Evolutionary conservation across 23 tunicate genomes (phyloP).

Genomic region (Ascidia mentula): DNA sequence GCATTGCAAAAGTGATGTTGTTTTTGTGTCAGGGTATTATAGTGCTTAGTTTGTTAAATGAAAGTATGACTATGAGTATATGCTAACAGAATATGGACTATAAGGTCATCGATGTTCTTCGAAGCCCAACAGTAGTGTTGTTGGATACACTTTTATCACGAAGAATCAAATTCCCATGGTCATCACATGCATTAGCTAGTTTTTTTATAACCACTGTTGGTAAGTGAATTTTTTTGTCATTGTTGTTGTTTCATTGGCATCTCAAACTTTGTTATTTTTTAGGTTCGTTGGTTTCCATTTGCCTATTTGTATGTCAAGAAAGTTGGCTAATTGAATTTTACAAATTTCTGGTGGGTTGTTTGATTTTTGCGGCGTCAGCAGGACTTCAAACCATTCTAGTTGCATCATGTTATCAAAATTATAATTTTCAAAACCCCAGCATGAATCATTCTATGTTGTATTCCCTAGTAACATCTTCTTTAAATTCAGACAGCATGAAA

Average conservation of each 20-base stretch:
- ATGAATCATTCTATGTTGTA: slow-evolving; percentile 13
- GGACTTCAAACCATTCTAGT: slow-evolving; percentile 8
- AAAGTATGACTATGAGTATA: background rate
- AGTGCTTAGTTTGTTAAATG: no score
- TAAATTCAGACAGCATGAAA: background rate
- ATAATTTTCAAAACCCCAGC: background rate
- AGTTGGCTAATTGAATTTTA: slow-evolving; percentile 21
- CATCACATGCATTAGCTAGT: background rate
- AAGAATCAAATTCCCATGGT: slow-evolving; percentile 21
- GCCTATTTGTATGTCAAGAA: slow-evolving; percentile 11
- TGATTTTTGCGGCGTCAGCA: slow-evolving; percentile 15
- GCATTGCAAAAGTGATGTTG: no score
- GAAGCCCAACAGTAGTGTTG: slow-evolving; percentile 34
- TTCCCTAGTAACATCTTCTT: slow-evolving; percentile 5
- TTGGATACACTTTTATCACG: slow-evolving; percentile 40
- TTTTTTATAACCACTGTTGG: slow-evolving; percentile 17
- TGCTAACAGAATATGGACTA: slow-evolving; percentile 24
- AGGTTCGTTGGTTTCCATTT: slow-evolving; percentile 14
- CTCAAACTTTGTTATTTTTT: background rate
- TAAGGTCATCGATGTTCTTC: slow-evolving; percentile 36
- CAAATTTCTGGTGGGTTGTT: slow-evolving; percentile 11
- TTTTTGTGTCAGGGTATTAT: no score
- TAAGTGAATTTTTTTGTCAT: slow-evolving; percentile 14
- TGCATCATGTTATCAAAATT: slow-evolving; percentile 24
- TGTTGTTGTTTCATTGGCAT: background rate